Evolutionary conservation across 1,140 invertebrate genomes (phyloP), one percentile per base, ranked within the genome.

Genomic region (Aphelinus certus): DNA sequence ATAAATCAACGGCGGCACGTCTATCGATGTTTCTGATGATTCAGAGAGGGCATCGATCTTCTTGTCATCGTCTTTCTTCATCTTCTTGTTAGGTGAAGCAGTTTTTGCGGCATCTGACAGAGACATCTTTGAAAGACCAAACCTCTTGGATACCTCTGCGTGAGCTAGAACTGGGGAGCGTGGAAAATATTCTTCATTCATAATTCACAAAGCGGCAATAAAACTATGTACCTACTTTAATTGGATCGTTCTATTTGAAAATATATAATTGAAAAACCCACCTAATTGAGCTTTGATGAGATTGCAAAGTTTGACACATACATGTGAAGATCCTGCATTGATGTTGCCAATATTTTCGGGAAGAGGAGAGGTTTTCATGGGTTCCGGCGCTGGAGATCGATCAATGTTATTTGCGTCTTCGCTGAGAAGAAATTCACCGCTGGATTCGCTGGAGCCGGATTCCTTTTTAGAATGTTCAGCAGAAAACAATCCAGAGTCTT

Each of bases 251-350:
- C 26, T 26, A 26, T 26, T 26, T 26, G 26, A 26, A 26, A 9
- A 53, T 53, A 53, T 9, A 9, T 9, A 9, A 53, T 4, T 53
- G 51, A 4, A 9, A 53, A 9, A 53, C 9, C 55, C 66, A 76
- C 74, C 74, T 42, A 95, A 87, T 81, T 94, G 94, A 26, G 91
- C 90, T 80, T 94, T 93, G 68, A 95, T 92, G 46, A 94, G 86
- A 2, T 92, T 91, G 83, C 93, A 94, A 43, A 95, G 89, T 77
- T 93, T 91, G 57, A 91, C 92, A 83, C 93, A 95, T 7, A 94
- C 92, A 81, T 92, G 84, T 75, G 89, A 83, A 78, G 83, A 73
- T 71, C 80, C 71, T 46, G 80, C 60, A 2, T 77, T 67, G 63
- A 78, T 42, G 42, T 64, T 69, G 0, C 42, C 53, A 56, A 76